Base-by-base conservation (phyloP, 2,113 vertebrate genomes). In the Paratilapia polleni region DNA sequence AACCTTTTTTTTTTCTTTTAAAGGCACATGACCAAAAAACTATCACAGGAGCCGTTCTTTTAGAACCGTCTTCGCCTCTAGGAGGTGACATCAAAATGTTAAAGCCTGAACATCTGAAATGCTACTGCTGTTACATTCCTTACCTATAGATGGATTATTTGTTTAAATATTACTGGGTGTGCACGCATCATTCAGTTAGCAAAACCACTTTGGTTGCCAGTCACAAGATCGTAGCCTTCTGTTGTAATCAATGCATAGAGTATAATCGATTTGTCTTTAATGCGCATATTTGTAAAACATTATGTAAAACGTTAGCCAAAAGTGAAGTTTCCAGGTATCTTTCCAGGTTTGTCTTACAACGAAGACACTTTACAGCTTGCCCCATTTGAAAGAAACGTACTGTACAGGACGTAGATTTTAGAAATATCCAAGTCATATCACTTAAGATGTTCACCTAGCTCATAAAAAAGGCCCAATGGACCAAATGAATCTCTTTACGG, bases 11-110 rank as follows among this genome's bases (percentile, higher is more conserved):
- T 49, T 49, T 49, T 47, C 14, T 68, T 49, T 19, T 28, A 52
- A 49, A 3, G 66, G 43, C 3, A 8, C 24, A 70, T 0, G 15
- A 73, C 10, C 20, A 49, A 9, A 49, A 15, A 24, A 26, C 34
- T n/a, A 70, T 70, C 19, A 28, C 63, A 66, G n/a, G 38, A 5
- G 34, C 34, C 6, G 6, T 36, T 36, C 34, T 36, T 13, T 13
- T 10, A 12, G 12, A 43, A 43, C 52, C 28, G 20, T 64, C 36
- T 41, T 64, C 22, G 34, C 62, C 20, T 41, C 20, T 15, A 41
- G 62, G 15, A 59, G 58, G 22, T 6, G 24, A 24, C 58, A 59
- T 22, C 26, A 20, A 74, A 31, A 74, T 54, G 20, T 20, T 20
- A 31, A 31, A 31, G 28, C 28, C 28, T 31, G 43, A 9, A 13